Percentiles rank a stretch among this genome's conserved stretches.
Evolutionary conservation across 2,797 vertebrate species (phyloP).

Genomic region (Gobio occitaniae): DNA sequence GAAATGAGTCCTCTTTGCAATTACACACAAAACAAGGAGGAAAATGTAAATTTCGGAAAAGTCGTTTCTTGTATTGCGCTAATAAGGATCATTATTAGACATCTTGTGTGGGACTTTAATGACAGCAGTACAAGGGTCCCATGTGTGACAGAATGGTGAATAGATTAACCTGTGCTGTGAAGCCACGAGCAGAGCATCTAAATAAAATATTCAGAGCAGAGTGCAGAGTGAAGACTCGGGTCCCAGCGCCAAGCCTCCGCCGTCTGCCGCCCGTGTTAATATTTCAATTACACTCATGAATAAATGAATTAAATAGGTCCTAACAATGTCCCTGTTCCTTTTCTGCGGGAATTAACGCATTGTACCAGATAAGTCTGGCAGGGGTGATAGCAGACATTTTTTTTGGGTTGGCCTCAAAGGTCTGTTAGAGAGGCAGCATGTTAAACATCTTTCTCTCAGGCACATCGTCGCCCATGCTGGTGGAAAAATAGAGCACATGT

Average conservation of each 20-base stretch:
- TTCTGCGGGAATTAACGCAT: constrained; percentile 48
- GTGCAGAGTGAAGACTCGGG: constrained; percentile 58
- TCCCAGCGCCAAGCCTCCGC: constrained; percentile 63
- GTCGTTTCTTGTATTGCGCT: constrained; percentile 37
- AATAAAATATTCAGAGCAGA: constrained; percentile 70
- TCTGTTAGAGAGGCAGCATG: constrained; percentile 5
- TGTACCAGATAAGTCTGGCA: constrained; percentile 45
- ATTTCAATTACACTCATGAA: constrained; percentile 80
- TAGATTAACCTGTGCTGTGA: constrained; percentile 51
- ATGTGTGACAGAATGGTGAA: constrained; percentile 37
- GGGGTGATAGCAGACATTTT: neutral
- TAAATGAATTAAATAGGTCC: constrained; percentile 72
- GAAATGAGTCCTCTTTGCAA: constrained; percentile 39
- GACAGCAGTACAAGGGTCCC: constrained; percentile 48
- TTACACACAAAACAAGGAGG: constrained; percentile 28
- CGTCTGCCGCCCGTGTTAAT: constrained; percentile 72
- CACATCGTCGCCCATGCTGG: constrained; percentile 11
- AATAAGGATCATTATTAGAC: constrained; percentile 54
- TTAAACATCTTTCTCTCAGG: constrained; percentile 42
- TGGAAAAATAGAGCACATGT: constrained; percentile 15
- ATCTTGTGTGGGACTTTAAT: constrained; percentile 58
- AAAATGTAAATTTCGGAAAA: constrained; percentile 23
- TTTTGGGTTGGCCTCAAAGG: constrained; percentile 8
- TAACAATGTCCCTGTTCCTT: constrained; percentile 67
- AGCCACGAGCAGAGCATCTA: constrained; percentile 53